phyloP scores from a whole-genome alignment of 2,113 vertebrate genomes.

The Poeciliopsis turrubarensis region DNA sequence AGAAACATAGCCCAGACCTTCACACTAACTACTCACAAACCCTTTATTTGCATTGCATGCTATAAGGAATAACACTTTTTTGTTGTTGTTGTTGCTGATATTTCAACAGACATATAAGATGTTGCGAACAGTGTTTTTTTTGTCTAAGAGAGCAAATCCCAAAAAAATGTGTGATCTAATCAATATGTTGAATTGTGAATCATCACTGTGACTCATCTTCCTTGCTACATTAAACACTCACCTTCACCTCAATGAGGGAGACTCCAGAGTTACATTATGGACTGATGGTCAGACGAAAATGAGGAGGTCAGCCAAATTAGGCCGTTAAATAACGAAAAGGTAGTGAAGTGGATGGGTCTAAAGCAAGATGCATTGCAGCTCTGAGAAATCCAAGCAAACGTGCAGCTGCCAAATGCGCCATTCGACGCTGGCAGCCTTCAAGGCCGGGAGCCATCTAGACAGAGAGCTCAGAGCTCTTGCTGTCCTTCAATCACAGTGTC shows the following conservation, averaged over 20 bases:
- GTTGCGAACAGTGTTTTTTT: background rate
- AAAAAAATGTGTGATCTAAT: slow-evolving; percentile 12
- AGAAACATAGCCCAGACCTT: no score
- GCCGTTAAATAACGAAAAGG: slow-evolving; percentile 24
- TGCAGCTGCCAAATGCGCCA: slow-evolving; percentile 59
- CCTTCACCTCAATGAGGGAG: slow-evolving; percentile 6
- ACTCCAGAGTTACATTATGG: background rate
- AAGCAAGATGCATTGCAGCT: slow-evolving; percentile 33
- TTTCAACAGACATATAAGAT: no score
- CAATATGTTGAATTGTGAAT: slow-evolving; percentile 33
- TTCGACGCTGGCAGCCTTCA: slow-evolving; percentile 56
- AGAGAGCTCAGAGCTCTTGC: slow-evolving; percentile 48
- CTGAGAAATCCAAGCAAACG: slow-evolving; percentile 50
- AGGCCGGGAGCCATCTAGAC: slow-evolving; percentile 57
- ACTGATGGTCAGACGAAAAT: slow-evolving; percentile 12
- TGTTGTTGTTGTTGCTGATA: no score
- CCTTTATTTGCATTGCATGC: no score
- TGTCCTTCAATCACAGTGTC: slow-evolving; percentile 53
- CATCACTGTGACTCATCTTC: slow-evolving; percentile 33
- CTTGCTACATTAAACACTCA: slow-evolving; percentile 13
- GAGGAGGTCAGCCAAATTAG: slow-evolving; percentile 28
- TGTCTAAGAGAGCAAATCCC: background rate
- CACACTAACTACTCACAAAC: no score
- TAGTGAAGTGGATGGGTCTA: slow-evolving; percentile 26
- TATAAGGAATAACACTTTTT: no score